Base-by-base conservation (phyloP, 2,888 invertebrate species). In the Melangyna quadrimaculata region DNA sequence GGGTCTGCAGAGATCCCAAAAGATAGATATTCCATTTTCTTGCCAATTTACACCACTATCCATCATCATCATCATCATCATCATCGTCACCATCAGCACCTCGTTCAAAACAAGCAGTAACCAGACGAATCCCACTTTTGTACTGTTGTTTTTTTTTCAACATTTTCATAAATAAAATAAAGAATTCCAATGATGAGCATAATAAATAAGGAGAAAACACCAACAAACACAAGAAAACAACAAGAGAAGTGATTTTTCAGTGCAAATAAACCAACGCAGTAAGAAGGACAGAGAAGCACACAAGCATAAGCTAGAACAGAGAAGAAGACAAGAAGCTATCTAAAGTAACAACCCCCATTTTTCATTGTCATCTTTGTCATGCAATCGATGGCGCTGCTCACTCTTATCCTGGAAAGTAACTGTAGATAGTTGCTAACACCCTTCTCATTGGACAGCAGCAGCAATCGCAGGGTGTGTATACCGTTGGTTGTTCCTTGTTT, bases 401-500 rank as follows among this genome's bases (percentile, higher is more conserved):
- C 59, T 14, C 59, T 35, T 1, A 37, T 19, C 0, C 17, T 29
- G 17, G 10, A 29, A 43, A 63, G 40, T 40, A 63, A 63, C 43
- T 63, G 24, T 63, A 24, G 22, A 63, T 43, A 37, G 19, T 22
- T 37, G 7, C 35, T 57, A 35, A 32, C 45, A 67, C 67, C 67
- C 67, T 51, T 67, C 67, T 51, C 67, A 67, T 67, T 67, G 48
- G 48, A 29, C 57, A 24, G 73, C 48, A 67, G 19, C 8, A 35
- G 19, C 32, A 57, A 37, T 59, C 59, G 22, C 57, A 19, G 17
- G 78, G 71, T 71, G 77, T 75, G 72, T 80, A 29, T 65, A 65
- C 29, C 29, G 65, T 65, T 45, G 67, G 67, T 67, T 51, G 67
- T 67, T 73, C 48, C 63, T 70, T 86, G 81, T 80, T 86, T 79